Percentiles rank a stretch among this genome's conserved stretches.
Conservation (phyloP, 1,140 invertebrate species). For the Lordiphosa mommai region DNA sequence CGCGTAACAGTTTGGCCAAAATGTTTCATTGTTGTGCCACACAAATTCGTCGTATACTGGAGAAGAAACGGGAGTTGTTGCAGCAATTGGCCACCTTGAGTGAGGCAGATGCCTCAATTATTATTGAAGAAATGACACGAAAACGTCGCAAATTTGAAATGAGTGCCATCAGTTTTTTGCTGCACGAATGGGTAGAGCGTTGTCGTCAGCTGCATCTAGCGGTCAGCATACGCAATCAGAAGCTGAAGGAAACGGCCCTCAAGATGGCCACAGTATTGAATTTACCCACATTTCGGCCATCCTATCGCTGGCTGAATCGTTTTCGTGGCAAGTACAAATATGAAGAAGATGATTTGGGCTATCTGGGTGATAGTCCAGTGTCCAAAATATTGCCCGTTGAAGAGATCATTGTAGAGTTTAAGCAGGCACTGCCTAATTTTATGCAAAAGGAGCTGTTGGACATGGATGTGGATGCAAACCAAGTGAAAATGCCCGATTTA, state of each 20-base stretch:
- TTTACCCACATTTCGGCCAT: constrained; percentile 65
- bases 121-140: constrained; percentile 74
- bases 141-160: constrained; percentile 76
- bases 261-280: constrained; percentile 67
- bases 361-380: constrained; percentile 27
- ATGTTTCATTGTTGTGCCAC: constrained; percentile 76
- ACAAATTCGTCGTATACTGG: constrained; percentile 74
- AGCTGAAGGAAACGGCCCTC: constrained; percentile 64
- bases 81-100: constrained; percentile 67
- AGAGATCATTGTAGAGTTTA: constrained; percentile 73
- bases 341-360: constrained; percentile 64
- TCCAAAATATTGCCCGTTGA: constrained; percentile 50
- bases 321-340: constrained; percentile 74
- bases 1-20: constrained; percentile 69
- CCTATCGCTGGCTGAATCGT: constrained; percentile 71
- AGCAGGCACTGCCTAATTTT: constrained; percentile 64
- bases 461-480: constrained; percentile 1
- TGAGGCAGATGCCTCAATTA: constrained; percentile 66
- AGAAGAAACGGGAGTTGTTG: constrained; percentile 65
- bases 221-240: constrained; percentile 57
- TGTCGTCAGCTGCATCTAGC: constrained; percentile 48
- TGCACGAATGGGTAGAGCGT: constrained; percentile 71
- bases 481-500: constrained; percentile 21
- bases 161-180: constrained; percentile 71
- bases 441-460: constrained; percentile 66